Evolutionary conservation across 2,113 vertebrate genomes (phyloP), one percentile per base, ranked within the genome.

Genomic region (Halcyon malimbica): DNA sequence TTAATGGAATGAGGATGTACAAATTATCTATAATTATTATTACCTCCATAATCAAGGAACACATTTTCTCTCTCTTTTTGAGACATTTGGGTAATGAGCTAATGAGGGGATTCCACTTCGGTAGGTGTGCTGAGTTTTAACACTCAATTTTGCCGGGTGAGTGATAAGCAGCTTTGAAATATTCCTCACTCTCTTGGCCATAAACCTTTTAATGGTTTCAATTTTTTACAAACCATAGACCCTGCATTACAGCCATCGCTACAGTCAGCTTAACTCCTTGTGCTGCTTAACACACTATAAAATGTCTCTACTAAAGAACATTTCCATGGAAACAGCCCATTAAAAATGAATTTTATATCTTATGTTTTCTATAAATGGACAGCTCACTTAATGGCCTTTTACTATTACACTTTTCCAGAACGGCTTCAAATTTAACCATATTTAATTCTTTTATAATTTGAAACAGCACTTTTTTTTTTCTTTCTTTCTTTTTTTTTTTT

Each of bases 241-340:
- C 81, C 44, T 62, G 74, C 67, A 35, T 87, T 90, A 86, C 69
- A 94, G 70, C 35, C 80, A 74, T 77, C 68, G 50, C 69, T 46
- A 67, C 35, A 79, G 57, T n/a, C 90, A 92, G 92, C 89, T 96
- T 87, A 83, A 71, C 87, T 95, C 92, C 92, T 93, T 60, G 69
- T 83, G 67, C 89, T 82, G 80, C 80, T 96, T 96, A 87, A 90
- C 54, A 74, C 73, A n/a, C 89, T 93, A 89, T 93, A 94, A 96
- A 97, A 93, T 7, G 3, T 64, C 87, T 60, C 91, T 77, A 54
- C 63, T 87, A 78, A 88, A 96, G 96, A 94, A 93, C 84, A 96
- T 97, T 97, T 89, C 97, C 96, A 97, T 97, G 96, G 97, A 95
- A 97, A 97, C 97, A 85, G 84, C 63, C 96, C 96, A 96, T 97